phyloP scores from a whole-genome alignment of 2,888 invertebrate genomes.

The Melanotus villosus region DNA sequence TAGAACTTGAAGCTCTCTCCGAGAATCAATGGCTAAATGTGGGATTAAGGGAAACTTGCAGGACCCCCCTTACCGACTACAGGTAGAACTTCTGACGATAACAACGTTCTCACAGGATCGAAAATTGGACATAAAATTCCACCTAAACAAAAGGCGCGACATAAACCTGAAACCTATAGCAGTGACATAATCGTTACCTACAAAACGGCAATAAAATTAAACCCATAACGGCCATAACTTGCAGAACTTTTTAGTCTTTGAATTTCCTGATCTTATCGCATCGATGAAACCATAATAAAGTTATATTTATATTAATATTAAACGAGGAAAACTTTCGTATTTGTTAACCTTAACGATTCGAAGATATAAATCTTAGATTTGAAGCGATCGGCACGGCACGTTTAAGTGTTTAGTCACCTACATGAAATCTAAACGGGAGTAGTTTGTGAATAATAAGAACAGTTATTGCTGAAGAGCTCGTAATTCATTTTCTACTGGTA shows the following conservation, averaged over 20 bases:
- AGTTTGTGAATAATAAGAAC: no score
- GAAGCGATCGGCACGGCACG: no score
- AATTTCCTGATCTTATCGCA: no score
- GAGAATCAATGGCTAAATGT: constrained; percentile 34
- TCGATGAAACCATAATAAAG: no score
- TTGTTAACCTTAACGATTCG: no score
- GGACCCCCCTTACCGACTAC: constrained; percentile 9
- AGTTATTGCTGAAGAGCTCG: no score
- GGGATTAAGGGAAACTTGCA: constrained; percentile 17
- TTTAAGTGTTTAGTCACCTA: no score
- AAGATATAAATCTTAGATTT: no score
- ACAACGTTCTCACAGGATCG: constrained; percentile 12
- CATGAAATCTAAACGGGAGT: no score
- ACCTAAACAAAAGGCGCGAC: constrained; percentile 21
- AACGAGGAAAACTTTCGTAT: no score
- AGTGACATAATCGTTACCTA: constrained; percentile 31
- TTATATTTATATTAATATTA: no score
- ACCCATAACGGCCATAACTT: constrained; percentile 13
- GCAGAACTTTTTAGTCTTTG: neutral
- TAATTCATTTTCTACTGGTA: no score
- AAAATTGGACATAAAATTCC: constrained; percentile 23
- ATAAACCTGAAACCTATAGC: constrained; percentile 21
- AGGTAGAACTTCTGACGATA: constrained; percentile 23
- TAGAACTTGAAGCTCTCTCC: constrained; percentile 21
- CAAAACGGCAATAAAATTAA: constrained; percentile 18